Evolutionary conservation across 2,888 invertebrate species (phyloP), one percentile per base, ranked within the genome.

Genomic region (Tuberolachnus salignus): DNA sequence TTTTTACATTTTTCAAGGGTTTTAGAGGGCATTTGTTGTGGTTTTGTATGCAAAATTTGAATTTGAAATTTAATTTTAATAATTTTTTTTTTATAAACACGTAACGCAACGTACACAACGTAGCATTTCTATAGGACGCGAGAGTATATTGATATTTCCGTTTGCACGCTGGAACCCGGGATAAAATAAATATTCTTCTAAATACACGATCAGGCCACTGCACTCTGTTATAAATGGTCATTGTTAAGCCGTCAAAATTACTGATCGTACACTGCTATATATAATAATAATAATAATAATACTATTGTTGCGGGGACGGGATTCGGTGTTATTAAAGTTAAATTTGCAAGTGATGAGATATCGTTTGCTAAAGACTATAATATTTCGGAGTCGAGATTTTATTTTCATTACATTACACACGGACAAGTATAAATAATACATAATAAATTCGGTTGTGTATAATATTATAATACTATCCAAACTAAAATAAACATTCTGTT

Each of bases 331-430:
- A 66, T 66, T 66, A 66, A 66, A 66, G 66, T 66, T 66, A 66
- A 66, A 49, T 66, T 66, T 66, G n/a, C 26, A 49, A 66, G 23
- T 66, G 23, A 49, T 66, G 66, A 66, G 49, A 66, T 66, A 66
- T 66, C 49, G 66, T 66, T 66, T 49, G 49, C 49, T 66, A 49
- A 49, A 26, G 66, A 66, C 49, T 26, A 49, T 66, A 34, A 34
- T 34, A 34, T 34, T 34, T 66, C 49, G 16, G 49, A 49, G 26
- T 66, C 16, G 23, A 49, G 23, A 16, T 66, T 49, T 66, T 34
- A 4, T 61, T 66, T 49, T 49, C 49, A 26, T 66, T 49, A 66
- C 66, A 66, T 49, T 66, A 49, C 66, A 49, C 34, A 42, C 66
- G 26, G 16, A 66, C n/a, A 16, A 26, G 49, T 66, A 26, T 26